Evolutionary conservation across 2,797 vertebrate genomes (phyloP).

Genomic region (Lepilemur ruficaudatus): DNA sequence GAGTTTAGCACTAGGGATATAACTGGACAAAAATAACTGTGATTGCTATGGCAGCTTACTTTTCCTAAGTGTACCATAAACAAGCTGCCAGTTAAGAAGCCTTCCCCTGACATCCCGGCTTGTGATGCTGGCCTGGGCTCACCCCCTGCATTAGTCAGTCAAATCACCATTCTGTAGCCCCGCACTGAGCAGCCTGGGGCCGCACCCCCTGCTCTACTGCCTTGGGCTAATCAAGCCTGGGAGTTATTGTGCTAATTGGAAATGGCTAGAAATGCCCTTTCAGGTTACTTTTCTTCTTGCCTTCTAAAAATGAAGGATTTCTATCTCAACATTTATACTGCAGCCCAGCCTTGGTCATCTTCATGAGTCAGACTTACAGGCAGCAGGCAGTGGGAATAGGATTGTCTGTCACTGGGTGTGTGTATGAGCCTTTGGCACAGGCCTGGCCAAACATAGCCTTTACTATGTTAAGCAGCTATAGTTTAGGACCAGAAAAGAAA

Average conservation of each 20-base stretch:
- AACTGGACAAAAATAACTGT: neutral
- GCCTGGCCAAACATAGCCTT: neutral
- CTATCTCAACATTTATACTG: neutral
- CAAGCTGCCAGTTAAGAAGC: neutral
- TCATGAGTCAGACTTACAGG: neutral
- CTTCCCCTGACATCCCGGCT: neutral
- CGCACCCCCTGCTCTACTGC: neutral
- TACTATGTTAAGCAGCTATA: neutral
- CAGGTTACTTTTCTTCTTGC: neutral
- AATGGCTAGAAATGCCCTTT: neutral
- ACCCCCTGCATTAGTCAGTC: neutral
- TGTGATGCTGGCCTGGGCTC: neutral
- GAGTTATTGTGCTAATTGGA: neutral
- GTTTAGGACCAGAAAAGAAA: conserved; percentile 17
- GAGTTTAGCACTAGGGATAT: neutral
- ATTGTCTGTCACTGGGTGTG: neutral
- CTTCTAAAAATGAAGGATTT: conserved; percentile 27
- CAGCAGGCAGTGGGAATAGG: neutral
- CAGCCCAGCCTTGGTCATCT: neutral
- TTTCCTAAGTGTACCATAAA: neutral
- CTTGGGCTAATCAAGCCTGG: neutral
- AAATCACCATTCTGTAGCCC: neutral
- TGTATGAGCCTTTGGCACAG: neutral
- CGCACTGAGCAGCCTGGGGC: neutral
- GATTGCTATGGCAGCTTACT: neutral